phyloP scores from a whole-genome alignment of 2,888 invertebrate genomes.

The Aleiodes alternator region DNA sequence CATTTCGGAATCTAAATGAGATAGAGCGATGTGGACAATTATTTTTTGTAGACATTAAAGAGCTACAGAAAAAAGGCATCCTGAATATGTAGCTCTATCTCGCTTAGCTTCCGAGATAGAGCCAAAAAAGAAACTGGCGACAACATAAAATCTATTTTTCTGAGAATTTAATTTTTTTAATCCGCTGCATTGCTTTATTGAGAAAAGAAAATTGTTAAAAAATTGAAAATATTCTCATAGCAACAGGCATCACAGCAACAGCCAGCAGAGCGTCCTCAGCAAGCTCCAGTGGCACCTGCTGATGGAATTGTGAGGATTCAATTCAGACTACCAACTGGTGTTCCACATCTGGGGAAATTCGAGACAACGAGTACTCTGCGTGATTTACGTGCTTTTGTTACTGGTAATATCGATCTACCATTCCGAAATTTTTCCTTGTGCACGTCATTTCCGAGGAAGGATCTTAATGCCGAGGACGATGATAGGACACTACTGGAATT shows the following conservation, averaged over 20 bases:
- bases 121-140: no score
- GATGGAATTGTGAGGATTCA: constrained; percentile 84
- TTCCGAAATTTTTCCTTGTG: constrained; percentile 83
- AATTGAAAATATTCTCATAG: constrained; percentile 37
- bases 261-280: constrained; percentile 48
- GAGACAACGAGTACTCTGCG: constrained; percentile 81
- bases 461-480: constrained; percentile 79
- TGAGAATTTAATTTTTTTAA: no score
- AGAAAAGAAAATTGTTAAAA: neutral
- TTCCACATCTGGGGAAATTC: constrained; percentile 85
- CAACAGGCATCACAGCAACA: constrained; percentile 47
- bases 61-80: no score
- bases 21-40: no score
- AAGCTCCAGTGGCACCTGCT: constrained; percentile 46
- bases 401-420: constrained; percentile 76
- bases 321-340: constrained; percentile 90
- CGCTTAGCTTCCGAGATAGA: neutral
- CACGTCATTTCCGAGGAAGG: constrained; percentile 86
- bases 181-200: neutral
- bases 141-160: no score
- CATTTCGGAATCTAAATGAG: no score
- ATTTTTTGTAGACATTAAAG: no score
- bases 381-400: constrained; percentile 78
- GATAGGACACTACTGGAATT: constrained; percentile 80
- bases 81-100: no score